Evolutionary conservation across 1,140 invertebrate species (phyloP).

Genomic region (Drosophila tropicalis): DNA sequence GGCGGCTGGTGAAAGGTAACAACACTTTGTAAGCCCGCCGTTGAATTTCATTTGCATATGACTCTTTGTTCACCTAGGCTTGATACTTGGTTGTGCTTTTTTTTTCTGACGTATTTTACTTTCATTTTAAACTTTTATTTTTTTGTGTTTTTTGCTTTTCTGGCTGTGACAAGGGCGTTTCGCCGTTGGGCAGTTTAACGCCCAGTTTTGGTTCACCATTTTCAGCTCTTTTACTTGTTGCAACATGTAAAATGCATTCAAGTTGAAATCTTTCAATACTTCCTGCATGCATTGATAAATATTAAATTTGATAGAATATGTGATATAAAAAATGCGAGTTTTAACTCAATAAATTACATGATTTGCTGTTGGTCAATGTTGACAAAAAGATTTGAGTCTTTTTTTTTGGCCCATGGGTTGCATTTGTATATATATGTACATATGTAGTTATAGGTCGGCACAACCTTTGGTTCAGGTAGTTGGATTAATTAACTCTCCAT

Average conservation of each 20-base stretch:
- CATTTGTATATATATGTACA: too few relatives aligned
- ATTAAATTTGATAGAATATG: neutral
- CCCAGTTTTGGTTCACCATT: constrained; percentile 38
- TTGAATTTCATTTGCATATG: constrained; percentile 51
- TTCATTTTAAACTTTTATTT: neutral
- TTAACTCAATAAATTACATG: too few relatives aligned
- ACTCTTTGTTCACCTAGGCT: constrained; percentile 25
- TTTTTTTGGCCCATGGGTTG: too few relatives aligned
- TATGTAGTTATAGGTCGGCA: too few relatives aligned
- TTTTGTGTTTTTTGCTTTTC: neutral
- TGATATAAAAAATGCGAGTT: neutral
- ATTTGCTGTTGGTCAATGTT: too few relatives aligned
- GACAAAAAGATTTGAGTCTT: neutral
- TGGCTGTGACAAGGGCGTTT: constrained; percentile 18
- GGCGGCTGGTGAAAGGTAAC: neutral
- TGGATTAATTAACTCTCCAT: too few relatives aligned
- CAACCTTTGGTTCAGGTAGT: too few relatives aligned
- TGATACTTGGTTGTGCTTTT: neutral
- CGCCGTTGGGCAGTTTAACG: constrained; percentile 32
- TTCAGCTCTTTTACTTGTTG: constrained; percentile 21
- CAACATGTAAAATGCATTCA: constrained; percentile 53
- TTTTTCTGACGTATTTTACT: neutral
- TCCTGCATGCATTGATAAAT: neutral
- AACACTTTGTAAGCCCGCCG: constrained; percentile 49
- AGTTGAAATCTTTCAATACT: constrained; percentile 19